Percentiles rank a stretch among this genome's conserved stretches.
Conservation (phyloP, 2,797 vertebrate species). For the Enteromius treurensis region DNA sequence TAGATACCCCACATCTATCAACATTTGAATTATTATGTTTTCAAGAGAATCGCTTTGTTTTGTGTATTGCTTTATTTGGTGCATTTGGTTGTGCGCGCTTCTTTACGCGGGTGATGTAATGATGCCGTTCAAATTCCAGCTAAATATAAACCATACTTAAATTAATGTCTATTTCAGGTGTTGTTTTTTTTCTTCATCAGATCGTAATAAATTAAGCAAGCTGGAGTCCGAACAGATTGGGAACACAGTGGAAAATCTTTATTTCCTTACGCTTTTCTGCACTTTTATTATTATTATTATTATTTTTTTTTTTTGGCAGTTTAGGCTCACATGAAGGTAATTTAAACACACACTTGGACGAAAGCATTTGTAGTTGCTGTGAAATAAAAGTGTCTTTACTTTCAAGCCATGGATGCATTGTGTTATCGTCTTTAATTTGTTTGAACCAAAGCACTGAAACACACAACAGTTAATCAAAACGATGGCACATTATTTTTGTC, state of each 20-base stretch:
- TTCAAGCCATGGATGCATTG: slow-evolving; percentile 82
- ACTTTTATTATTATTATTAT: not conserved
- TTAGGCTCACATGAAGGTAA: slow-evolving; percentile 59
- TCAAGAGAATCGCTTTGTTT: not conserved
- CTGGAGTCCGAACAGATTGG: not conserved
- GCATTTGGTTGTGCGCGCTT: not conserved
- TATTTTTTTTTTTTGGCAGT: slow-evolving; percentile 10
- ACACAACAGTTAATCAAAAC: slow-evolving; percentile 77
- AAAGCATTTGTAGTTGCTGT: slow-evolving; percentile 78
- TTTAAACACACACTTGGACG: slow-evolving; percentile 92
- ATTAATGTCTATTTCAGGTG: not conserved
- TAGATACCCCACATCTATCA: not conserved
- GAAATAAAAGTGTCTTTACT: slow-evolving; percentile 56
- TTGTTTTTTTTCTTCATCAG: not conserved
- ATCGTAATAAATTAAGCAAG: not conserved
- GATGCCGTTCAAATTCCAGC: not conserved
- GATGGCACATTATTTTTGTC: slow-evolving; percentile 78
- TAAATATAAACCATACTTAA: not conserved
- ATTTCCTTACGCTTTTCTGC: not conserved
- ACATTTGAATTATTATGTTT: not conserved
- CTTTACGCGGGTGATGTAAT: not conserved
- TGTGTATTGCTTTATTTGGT: not conserved
- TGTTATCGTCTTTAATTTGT: slow-evolving; percentile 73
- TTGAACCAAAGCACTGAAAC: slow-evolving; percentile 78
- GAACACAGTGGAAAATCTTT: slow-evolving; percentile 2